Percentiles rank a stretch among this genome's conserved stretches.
These are phyloP conservation scores for Axis porcinus DNA, from an alignment of 2,113 vertebrate genomes.

Conservation along the genomic window DNA sequence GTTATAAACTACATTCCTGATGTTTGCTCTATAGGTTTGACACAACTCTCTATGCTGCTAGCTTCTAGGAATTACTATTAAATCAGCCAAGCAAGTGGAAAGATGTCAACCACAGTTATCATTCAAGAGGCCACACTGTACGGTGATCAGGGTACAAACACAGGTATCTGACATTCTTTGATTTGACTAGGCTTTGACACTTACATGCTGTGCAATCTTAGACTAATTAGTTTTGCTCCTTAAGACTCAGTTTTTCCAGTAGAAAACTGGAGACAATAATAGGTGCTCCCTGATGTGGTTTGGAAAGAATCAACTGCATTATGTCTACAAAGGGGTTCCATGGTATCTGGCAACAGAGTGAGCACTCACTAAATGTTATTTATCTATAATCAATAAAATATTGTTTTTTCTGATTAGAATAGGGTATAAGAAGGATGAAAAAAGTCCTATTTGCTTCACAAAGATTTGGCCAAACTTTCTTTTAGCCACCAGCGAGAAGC, in stretches of 20 bases:
- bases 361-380: background rate
- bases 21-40: background rate
- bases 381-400: background rate
- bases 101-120: background rate
- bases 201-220: background rate
- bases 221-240: background rate
- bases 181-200: background rate
- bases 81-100: background rate
- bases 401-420: background rate
- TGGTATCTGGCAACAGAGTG: background rate
- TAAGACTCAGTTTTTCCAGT: background rate
- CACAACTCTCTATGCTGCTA: background rate
- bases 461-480: background rate
- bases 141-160: background rate
- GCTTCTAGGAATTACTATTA: background rate
- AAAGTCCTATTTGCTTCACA: background rate
- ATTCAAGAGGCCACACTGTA: background rate
- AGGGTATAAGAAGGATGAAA: background rate
- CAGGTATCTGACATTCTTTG: background rate
- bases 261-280: background rate
- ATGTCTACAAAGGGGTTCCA: background rate
- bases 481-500: background rate
- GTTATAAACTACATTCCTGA: constrained; percentile 26
- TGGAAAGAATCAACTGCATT: background rate
- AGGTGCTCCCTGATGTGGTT: background rate